A percentile compares a stretch with the other conserved stretches of the same genome.
phyloP scores from a whole-genome alignment of 2,113 vertebrate species.

The Jaculus jaculus region DNA sequence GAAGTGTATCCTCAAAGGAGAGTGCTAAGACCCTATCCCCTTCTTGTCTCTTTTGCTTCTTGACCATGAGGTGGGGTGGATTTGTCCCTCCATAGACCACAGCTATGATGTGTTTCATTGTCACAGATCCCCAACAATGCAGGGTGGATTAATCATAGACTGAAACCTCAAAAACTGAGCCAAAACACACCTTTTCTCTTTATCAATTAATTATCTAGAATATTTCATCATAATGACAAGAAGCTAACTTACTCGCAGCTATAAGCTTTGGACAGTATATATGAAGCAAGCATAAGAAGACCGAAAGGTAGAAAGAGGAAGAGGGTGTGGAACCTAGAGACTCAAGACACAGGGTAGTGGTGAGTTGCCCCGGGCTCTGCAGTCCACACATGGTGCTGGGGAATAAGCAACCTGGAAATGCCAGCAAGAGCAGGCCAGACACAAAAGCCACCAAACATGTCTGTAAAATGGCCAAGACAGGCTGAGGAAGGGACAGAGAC shows the following conservation, averaged over 20 bases:
- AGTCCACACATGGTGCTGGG: background rate
- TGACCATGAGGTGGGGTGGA: background rate
- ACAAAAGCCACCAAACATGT: background rate
- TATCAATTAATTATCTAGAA: background rate
- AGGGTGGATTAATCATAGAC: background rate
- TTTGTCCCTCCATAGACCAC: too few species aligned
- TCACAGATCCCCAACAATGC: background rate
- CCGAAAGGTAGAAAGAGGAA: background rate
- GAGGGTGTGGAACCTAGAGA: background rate
- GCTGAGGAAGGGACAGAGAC: background rate
- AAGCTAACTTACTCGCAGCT: background rate
- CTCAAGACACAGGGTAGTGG: background rate
- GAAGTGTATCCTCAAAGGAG: background rate
- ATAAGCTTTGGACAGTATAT: background rate
- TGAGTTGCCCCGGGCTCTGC: background rate
- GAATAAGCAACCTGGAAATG: background rate
- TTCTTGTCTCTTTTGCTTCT: background rate
- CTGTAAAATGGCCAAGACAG: background rate
- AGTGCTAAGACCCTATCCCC: background rate
- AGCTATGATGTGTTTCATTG: background rate
- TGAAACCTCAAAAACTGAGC: background rate
- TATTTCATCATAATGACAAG: background rate
- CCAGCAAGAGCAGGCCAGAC: background rate
- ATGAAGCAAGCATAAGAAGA: background rate
- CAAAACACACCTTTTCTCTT: background rate